Evolutionary conservation across 2,888 invertebrate genomes (phyloP).

Genomic region (Lochmaea crataegi): DNA sequence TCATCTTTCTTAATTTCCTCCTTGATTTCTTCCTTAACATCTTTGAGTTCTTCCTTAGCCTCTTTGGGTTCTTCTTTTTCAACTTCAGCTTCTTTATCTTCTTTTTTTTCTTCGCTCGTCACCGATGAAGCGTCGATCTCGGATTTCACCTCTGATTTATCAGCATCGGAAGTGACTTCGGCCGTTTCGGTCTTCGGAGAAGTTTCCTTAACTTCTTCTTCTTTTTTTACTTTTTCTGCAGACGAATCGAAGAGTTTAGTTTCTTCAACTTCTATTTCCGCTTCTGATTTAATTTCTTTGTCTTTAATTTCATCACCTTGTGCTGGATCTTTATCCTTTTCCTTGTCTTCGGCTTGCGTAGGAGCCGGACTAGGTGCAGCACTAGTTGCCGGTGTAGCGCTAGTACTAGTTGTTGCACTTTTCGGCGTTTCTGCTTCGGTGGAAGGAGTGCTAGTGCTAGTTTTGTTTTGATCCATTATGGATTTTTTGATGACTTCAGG

Average conservation of each 20-base stretch:
- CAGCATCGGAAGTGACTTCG: conserved; percentile 54
- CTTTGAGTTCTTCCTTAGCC: conserved; percentile 55
- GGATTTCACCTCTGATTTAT: conserved; percentile 64
- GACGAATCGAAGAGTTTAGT: conserved; percentile 20
- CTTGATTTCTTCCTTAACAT: conserved; percentile 59
- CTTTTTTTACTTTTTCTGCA: conserved; percentile 55
- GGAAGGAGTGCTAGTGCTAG: conserved; percentile 62
- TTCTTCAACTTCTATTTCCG: conserved; percentile 35
- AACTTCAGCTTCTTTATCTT: conserved; percentile 38
- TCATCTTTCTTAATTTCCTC: conserved; percentile 64
- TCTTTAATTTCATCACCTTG: conserved; percentile 52
- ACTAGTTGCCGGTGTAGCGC: conserved; percentile 75
- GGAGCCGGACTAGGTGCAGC: conserved; percentile 82
- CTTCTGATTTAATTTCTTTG: conserved; percentile 41
- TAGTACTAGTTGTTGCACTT: conserved; percentile 71
- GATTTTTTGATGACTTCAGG: conserved; percentile 89
- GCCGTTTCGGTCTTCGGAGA: conserved; percentile 23
- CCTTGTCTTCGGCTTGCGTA: conserved; percentile 61
- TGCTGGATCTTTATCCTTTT: conserved; percentile 53
- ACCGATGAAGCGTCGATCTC: conserved; percentile 47
- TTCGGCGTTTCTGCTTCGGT: conserved; percentile 65
- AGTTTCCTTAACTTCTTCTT: conserved; percentile 27
- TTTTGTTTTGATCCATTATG: conserved; percentile 74
- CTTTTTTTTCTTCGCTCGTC: conserved; percentile 26
- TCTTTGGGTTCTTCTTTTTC: conserved; percentile 47